Evolutionary conservation across 1,140 invertebrate genomes (phyloP).

Genomic region (Pachypsylla venusta): DNA sequence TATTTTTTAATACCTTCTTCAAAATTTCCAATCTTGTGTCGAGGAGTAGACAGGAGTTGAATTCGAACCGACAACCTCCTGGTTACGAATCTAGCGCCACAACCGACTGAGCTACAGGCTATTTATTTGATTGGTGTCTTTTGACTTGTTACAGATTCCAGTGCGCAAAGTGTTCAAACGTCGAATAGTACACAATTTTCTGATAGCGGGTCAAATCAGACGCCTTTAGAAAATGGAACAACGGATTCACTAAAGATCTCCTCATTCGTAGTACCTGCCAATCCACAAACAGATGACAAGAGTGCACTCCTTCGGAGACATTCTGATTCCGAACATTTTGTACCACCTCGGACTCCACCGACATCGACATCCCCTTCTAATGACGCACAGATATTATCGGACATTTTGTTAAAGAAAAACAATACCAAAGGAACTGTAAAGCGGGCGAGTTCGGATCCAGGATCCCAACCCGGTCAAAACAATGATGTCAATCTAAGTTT

Average conservation of each 20-base stretch:
- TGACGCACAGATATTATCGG: background rate
- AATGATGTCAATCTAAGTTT: background rate
- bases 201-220: background rate
- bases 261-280: constrained; percentile 13
- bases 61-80: too few species aligned
- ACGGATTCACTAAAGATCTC: constrained; percentile 11
- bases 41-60: too few species aligned
- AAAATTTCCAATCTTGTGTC: too few species aligned
- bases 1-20: too few species aligned
- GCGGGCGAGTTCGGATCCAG: constrained; percentile 23
- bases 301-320: constrained; percentile 31
- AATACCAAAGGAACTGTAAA: constrained; percentile 18
- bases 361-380: constrained; percentile 29
- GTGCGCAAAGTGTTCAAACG: background rate
- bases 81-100: too few species aligned
- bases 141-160: background rate
- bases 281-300: constrained; percentile 7
- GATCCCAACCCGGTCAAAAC: constrained; percentile 17
- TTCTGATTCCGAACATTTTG: constrained; percentile 46
- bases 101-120: too few species aligned
- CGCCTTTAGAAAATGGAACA: background rate
- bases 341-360: constrained; percentile 37
- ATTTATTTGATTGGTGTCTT: too few species aligned
- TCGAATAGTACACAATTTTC: background rate
- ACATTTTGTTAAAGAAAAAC: constrained; percentile 11